Base-by-base conservation (phyloP, 35 echinoderm and acorn worm genomes). In the Nesometra sesokonis region DNA sequence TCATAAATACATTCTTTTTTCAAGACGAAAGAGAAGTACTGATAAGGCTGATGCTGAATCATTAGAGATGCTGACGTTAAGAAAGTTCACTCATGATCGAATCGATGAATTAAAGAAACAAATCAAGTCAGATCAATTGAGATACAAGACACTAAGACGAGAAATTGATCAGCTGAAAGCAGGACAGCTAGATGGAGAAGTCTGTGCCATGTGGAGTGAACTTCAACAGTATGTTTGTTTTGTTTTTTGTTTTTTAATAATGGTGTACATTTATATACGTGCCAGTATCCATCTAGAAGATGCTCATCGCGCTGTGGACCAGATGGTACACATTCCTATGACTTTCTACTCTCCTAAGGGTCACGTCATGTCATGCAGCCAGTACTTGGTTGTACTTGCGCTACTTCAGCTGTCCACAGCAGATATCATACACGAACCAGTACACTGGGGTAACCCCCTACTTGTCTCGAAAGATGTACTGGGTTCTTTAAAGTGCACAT, bases 11-110 rank as follows among this genome's bases (percentile, higher is more conserved):
- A 43, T 7, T 43, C 15, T 46, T 34, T 40, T 82, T 37, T 39
- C 47, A 97, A 67, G 94, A 35, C 82, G 95, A 1, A 98, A 98
- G 35, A 86, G 95, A 76, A 92, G 84, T 87, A 90, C 89, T 21
- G 95, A 98, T 27, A 78, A 82, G 43, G 67, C 34, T 0, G 81
- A 83, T 17, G 93, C 85, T 35, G 94, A 97, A 33, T 82, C 90
- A 29, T 89, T 91, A 77, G 95, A 98, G 80, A 94, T 93, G 0
- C 78, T 94, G 37, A 86, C 94, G 13, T 90, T 99, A 4, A 91
- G 85, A n/a, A 94, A 92, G 76, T 84, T 99, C 85, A 99, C 93
- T 76, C 89, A 89, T 86, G 96, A 99, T 34, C 57, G 96, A 77
- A 86, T 99, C 17, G 92, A 94, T 40, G 96, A 99, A 80, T 82